Base-by-base conservation (phyloP, 2,888 invertebrate species). In the Bellardia bayeri region DNA sequence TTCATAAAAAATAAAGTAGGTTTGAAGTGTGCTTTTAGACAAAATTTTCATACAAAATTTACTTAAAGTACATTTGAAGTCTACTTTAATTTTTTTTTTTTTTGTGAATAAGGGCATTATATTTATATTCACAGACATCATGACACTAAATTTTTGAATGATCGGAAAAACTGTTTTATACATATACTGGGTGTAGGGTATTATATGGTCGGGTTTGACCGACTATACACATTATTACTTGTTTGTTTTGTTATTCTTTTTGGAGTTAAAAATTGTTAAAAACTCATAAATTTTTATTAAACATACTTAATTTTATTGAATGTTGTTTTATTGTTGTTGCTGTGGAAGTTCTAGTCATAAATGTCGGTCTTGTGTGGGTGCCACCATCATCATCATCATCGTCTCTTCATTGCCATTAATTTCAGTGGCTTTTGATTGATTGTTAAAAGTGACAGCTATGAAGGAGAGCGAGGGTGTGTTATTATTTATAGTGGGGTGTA, bases 201-300 rank as follows among this genome's bases (percentile, higher is more conserved):
- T 23, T 23, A 23, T 23, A 23, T 23, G 23, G 23, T 23, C 23
- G 23, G 23, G 23, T 1, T 23, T 23, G 23, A 23, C 23, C 23
- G 23, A 23, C 23, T 23, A 23, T 23, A 23, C 23, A 23, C 23
- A 23, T 23, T 23, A 0, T 23, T 23, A 23, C 23, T 23, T 23
- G 23, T 23, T 23, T 23, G 23, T 63, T 61, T 71, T 14, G 14
- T 74, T 74, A 9, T 79, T 79, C 7, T 45, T 56, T 68, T 78
- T 66, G 54, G 7, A 69, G 63, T 61, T 72, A 66, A 49, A 89
- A 90, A 90, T 90, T 90, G 90, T 80, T 82, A 84, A 90, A 82
- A 82, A 86, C 88, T 89, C 90, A 91, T 91, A 90, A 91, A 92
- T 91, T 91, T 90, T 88, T 89, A 91, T 91, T 91, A 91, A 89